phyloP scores from a whole-genome alignment of 2,113 vertebrate species.

The Sceloporus undulatus region DNA sequence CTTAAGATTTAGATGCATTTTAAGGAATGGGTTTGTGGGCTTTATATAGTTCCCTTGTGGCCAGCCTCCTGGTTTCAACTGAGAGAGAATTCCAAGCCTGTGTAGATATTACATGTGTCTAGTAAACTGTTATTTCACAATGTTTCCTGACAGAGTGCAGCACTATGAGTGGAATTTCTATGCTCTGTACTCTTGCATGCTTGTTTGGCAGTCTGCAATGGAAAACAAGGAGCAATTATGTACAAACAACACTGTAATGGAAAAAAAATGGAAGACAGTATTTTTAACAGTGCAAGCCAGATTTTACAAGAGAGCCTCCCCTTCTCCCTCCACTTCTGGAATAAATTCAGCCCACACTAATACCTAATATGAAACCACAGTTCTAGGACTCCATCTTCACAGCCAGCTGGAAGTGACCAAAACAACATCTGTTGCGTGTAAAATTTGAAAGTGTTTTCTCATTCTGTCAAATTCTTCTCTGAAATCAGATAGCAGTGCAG shows the following conservation, averaged over 20 bases:
- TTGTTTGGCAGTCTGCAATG: conserved; percentile 73
- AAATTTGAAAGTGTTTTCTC: conserved; percentile 60
- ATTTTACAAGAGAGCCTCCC: conserved; percentile 65
- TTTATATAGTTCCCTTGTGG: conserved; percentile 25
- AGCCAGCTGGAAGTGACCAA: conserved; percentile 78
- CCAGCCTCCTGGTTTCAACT: conserved; percentile 16
- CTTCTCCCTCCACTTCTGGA: conserved; percentile 34
- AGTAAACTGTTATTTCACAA: conserved; percentile 52
- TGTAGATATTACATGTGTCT: conserved; percentile 45
- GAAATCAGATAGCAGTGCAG: conserved; percentile 46
- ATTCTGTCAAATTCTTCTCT: conserved; percentile 55
- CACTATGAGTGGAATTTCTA: conserved; percentile 61
- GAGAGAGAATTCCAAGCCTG: conserved; percentile 26
- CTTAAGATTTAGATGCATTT: conserved; percentile 2
- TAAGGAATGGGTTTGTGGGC: conserved; percentile 8
- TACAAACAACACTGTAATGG: conserved; percentile 77
- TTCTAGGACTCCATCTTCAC: conserved; percentile 67
- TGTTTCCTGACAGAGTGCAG: conserved; percentile 61
- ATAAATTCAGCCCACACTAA: conserved; percentile 65
- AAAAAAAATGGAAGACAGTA: conserved; percentile 73
- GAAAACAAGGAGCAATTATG: conserved; percentile 77
- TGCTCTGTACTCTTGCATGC: conserved; percentile 51
- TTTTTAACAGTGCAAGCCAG: conserved; percentile 68
- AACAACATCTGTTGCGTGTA: conserved; percentile 75
- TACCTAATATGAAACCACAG: conserved; percentile 71